These are phyloP conservation scores for Smittia sp. DNA, from an alignment of 2,888 invertebrate genomes.

Conservation along the genomic window DNA sequence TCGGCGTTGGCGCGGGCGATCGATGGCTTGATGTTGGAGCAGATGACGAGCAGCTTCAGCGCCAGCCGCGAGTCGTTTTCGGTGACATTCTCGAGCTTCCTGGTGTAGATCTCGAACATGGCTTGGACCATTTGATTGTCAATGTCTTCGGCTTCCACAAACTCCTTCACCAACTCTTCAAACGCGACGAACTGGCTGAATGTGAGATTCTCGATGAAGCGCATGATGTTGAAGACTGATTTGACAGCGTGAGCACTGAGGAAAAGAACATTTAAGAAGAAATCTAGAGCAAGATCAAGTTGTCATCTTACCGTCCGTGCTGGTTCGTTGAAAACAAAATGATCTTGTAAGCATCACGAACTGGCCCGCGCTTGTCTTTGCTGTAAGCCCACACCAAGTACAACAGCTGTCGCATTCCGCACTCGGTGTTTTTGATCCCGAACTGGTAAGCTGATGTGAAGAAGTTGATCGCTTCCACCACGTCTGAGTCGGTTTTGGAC, in stretches of 20 bases:
- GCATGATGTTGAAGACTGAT: constrained; percentile 61
- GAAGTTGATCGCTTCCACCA: constrained; percentile 85
- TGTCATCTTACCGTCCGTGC: constrained; percentile 46
- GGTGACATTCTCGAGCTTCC: constrained; percentile 67
- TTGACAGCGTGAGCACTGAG: constrained; percentile 56
- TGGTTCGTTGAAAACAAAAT: constrained; percentile 52
- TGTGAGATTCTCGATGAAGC: constrained; percentile 57
- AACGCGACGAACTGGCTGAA: constrained; percentile 62
- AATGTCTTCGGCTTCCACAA: constrained; percentile 60
- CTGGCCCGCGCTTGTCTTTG: constrained; percentile 68
- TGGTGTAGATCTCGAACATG: constrained; percentile 80
- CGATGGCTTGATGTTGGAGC: constrained; percentile 60
- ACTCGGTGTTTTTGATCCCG: constrained; percentile 68
- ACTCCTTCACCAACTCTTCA: constrained; percentile 61
- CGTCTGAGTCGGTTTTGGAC: constrained; percentile 72
- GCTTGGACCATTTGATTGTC: constrained; percentile 62
- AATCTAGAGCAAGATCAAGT: neutral
- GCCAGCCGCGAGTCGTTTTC: constrained; percentile 71
- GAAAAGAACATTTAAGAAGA: constrained; percentile 24
- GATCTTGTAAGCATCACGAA: constrained; percentile 70
- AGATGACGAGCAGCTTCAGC: constrained; percentile 75
- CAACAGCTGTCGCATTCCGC: constrained; percentile 74
- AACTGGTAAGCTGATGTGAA: constrained; percentile 79
- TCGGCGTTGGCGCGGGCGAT: constrained; percentile 68
- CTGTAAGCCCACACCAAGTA: constrained; percentile 79